Evolutionary conservation across 2,797 vertebrate species (phyloP).

Genomic region (Phoxinus dragarum): DNA sequence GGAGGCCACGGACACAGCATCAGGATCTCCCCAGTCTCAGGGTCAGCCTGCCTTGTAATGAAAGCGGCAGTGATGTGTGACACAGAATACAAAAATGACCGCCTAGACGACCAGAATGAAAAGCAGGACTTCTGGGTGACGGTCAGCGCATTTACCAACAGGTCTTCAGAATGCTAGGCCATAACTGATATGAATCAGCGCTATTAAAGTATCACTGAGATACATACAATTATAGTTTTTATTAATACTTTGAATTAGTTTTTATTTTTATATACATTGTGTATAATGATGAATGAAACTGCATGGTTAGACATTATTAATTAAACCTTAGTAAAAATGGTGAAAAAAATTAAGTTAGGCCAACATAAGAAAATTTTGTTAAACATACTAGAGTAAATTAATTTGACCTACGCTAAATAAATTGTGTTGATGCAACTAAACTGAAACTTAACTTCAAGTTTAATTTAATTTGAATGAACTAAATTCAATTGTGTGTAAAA

Average conservation of each 20-base stretch:
- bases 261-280: not conserved
- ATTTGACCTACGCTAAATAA: not conserved
- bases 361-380: not conserved
- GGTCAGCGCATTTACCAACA: not conserved
- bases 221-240: not conserved
- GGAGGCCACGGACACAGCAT: not conserved
- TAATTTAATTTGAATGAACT: not conserved
- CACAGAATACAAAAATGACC: conserved; percentile 38
- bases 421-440: not conserved
- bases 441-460: not conserved
- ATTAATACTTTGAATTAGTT: not conserved
- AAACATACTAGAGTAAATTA: not conserved
- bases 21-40: conserved; percentile 26
- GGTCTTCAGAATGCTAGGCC: not conserved
- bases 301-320: not conserved
- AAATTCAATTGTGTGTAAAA: not conserved
- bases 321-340: no score
- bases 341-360: not conserved
- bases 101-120: not conserved
- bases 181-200: not conserved
- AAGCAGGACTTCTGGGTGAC: not conserved
- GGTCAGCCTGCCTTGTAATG: conserved; percentile 40
- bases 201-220: not conserved
- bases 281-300: not conserved
- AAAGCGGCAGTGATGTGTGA: conserved; percentile 14